A percentile compares a stretch with the other conserved stretches of the same genome.
phyloP scores from a whole-genome alignment of 2,888 invertebrate species.

The Pemphredon lugubris region DNA sequence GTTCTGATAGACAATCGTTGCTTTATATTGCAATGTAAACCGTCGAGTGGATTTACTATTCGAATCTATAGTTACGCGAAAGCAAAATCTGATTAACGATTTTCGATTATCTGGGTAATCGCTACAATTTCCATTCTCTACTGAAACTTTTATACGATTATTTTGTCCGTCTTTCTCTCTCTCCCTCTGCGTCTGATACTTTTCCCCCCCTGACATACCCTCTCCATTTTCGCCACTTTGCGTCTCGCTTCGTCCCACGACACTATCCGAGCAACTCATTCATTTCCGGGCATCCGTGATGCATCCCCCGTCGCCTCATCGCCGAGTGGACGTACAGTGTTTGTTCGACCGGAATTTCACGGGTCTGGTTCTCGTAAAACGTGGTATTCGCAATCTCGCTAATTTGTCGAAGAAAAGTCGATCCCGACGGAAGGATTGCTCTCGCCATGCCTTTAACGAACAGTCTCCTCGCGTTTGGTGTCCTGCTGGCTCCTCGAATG shows the following conservation, averaged over 20 bases:
- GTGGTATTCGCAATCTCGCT: conserved; percentile 34
- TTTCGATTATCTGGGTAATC: conserved; percentile 24
- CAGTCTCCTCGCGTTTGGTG: conserved; percentile 15
- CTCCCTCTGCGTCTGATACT: conserved; percentile 40
- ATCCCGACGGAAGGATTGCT: background rate
- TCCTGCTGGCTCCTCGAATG: conserved; percentile 14
- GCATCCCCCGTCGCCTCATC: background rate
- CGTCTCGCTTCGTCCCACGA: background rate
- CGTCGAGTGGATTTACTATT: no score
- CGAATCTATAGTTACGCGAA: no score
- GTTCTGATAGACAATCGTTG: background rate
- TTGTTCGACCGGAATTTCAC: no score
- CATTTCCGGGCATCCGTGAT: background rate
- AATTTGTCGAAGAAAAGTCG: background rate
- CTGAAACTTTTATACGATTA: conserved; percentile 19
- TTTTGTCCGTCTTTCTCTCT: conserved; percentile 51
- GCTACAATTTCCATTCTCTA: background rate
- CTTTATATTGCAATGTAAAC: no score
- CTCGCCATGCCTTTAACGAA: conserved; percentile 15
- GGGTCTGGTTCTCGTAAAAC: no score
- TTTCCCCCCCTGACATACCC: conserved; percentile 38
- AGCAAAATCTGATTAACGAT: no score
- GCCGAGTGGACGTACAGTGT: no score
- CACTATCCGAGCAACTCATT: no score
- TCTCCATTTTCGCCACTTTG: conserved; percentile 30